Evolutionary conservation across 2,113 vertebrate species (phyloP), one percentile per base, ranked within the genome.

Genomic region (Mixornis gularis): DNA sequence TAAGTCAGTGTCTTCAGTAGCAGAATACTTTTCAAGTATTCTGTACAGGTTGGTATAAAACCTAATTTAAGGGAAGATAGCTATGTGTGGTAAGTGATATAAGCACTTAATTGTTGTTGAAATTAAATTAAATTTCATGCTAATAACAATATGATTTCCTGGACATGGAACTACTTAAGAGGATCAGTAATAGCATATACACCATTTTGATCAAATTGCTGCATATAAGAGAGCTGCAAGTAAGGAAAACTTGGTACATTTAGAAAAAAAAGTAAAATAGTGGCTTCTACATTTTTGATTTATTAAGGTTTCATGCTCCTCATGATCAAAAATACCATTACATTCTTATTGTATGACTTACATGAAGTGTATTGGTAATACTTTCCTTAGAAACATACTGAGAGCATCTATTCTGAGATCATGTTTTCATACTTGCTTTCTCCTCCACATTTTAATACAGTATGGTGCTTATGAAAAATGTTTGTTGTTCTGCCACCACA

Each of bases 341-440:
- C 22, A 41, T 56, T 94, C 36, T 36, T 86, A 38, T 10, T 62
- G 46, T 41, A 53, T 9, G 10, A 65, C 36, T 68, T 84, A 36
- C 0, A 3, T 73, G 34, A 81, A 85, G 9, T 17, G 30, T 8
- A 24, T 22, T 90, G 62, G 22, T 71, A 78, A 83, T 55, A 66
- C 49, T 86, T 77, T 34, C 55, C 69, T 64, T 51, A 53, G 65
- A 89, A 65, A 87, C 30, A 40, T 25, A n/a, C 38, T 74, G 52
- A 79, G 44, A 41, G 34, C 59, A 92, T 58, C 63, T 87, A 32
- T 64, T 81, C 63, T 55, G 66, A 79, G 53, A 65, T 65, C 60
- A 55, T 38, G 19, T 62, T 89, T 94, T 85, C 70, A 89, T 52
- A 85, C 41, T 92, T 69, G 52, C 62, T 84, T 95, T 93, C 73